Percentiles rank a stretch among this genome's conserved stretches.
Evolutionary conservation across 1,140 invertebrate species (phyloP).

Genomic region (Listronotus oregonensis): DNA sequence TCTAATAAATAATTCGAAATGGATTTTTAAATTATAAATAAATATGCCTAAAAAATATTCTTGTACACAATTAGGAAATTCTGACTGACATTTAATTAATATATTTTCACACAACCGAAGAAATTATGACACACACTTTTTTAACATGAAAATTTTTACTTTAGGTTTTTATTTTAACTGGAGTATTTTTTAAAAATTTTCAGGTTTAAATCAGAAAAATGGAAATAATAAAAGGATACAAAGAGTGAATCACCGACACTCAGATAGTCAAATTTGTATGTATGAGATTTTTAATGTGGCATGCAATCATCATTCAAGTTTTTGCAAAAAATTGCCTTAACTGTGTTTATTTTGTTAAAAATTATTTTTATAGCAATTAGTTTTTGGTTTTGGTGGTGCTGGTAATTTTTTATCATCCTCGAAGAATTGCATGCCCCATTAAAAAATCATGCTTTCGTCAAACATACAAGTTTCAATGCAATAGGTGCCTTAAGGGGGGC

Average conservation of each 20-base stretch:
- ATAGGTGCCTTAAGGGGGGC: too few species aligned
- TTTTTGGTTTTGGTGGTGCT: neutral
- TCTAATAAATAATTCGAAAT: too few species aligned
- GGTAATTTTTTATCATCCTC: neutral
- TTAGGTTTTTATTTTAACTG: too few species aligned
- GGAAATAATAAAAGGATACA: slow-evolving; percentile 23
- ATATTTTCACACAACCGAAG: too few species aligned
- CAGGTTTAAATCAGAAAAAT: slow-evolving; percentile 14
- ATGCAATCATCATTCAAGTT: neutral
- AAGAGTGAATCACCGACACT: slow-evolving; percentile 5
- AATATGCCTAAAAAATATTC: too few species aligned
- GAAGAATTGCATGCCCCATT: slow-evolving; percentile 12
- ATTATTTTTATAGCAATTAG: neutral
- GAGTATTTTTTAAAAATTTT: neutral
- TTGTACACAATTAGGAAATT: slow-evolving; percentile 70
- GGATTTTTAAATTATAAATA: too few species aligned
- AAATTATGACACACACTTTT: too few species aligned
- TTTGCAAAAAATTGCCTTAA: too few species aligned
- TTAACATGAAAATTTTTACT: too few species aligned
- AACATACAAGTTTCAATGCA: too few species aligned
- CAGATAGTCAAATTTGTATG: slow-evolving; percentile 33
- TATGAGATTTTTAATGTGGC: slow-evolving; percentile 31
- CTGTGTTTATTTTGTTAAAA: too few species aligned
- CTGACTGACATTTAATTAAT: slow-evolving; percentile 74
- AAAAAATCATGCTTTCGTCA: slow-evolving; percentile 13